These are phyloP conservation scores for Pachypeltis micranthus DNA, from an alignment of 1,140 invertebrate genomes.

Conservation along the genomic window DNA sequence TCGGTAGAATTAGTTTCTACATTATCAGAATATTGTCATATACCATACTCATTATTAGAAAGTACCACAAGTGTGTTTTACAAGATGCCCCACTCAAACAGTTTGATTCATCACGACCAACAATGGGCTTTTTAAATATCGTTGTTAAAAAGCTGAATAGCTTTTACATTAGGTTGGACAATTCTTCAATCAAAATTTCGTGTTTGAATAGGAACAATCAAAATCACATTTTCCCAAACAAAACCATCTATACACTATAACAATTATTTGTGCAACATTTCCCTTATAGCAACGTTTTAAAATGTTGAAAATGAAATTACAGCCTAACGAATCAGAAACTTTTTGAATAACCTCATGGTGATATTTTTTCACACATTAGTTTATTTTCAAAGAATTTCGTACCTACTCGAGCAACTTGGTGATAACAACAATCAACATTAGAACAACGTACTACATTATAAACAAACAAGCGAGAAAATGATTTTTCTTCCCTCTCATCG, in stretches of 20 bases:
- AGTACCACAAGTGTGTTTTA: too few relatives aligned
- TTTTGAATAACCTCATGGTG: too few relatives aligned
- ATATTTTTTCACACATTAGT: not conserved
- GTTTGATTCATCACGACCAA: too few relatives aligned
- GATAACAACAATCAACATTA: not conserved
- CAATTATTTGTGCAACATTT: not conserved
- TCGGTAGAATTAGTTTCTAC: not conserved
- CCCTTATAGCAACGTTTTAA: not conserved
- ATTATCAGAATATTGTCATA: not conserved
- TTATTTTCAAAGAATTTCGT: not conserved
- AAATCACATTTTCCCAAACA: not conserved
- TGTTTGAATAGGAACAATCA: not conserved
- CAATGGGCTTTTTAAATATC: too few relatives aligned
- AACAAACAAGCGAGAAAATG: too few relatives aligned
- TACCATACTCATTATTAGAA: too few relatives aligned
- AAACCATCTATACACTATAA: not conserved
- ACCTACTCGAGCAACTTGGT: not conserved
- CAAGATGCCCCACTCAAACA: too few relatives aligned
- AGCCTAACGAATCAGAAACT: too few relatives aligned
- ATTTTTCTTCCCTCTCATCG: too few relatives aligned
- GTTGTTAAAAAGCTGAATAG: too few relatives aligned
- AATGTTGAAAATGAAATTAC: not conserved
- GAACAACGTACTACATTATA: too few relatives aligned
- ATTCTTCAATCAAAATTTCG: not conserved
- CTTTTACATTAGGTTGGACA: too few relatives aligned